Conservation (phyloP, 2,888 invertebrate genomes). For the Xanthia icteritia region DNA sequence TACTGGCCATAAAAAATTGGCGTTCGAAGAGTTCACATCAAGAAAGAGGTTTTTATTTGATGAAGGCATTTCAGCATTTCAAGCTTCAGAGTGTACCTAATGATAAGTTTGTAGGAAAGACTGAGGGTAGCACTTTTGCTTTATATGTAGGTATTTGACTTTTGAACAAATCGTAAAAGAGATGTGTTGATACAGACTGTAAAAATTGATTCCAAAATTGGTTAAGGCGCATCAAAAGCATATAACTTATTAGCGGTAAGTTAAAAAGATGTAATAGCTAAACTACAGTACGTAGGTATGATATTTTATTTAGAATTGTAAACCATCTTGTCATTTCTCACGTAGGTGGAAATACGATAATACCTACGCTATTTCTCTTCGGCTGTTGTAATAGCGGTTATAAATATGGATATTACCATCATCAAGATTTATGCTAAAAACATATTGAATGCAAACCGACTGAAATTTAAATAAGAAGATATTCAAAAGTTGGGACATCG, state of each 20-base stretch:
- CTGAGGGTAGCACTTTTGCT: neutral
- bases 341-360: neutral
- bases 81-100: neutral
- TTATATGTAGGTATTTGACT: neutral
- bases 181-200: neutral
- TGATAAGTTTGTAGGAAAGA: neutral
- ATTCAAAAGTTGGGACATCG: neutral
- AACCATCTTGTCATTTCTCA: neutral
- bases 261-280: neutral
- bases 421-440: neutral
- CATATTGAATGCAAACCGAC: neutral
- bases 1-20: neutral
- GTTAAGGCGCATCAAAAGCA: neutral
- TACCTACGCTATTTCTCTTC: neutral
- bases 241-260: neutral
- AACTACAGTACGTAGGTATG: neutral
- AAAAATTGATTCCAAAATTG: neutral
- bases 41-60: neutral
- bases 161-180: neutral
- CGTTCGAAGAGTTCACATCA: too few species aligned
- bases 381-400: neutral
- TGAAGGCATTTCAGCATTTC: neutral
- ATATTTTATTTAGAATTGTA: neutral
- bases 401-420: neutral
- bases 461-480: neutral